Base-by-base conservation (phyloP, 2,113 vertebrate genomes). In the Xyliphius kryptos region DNA sequence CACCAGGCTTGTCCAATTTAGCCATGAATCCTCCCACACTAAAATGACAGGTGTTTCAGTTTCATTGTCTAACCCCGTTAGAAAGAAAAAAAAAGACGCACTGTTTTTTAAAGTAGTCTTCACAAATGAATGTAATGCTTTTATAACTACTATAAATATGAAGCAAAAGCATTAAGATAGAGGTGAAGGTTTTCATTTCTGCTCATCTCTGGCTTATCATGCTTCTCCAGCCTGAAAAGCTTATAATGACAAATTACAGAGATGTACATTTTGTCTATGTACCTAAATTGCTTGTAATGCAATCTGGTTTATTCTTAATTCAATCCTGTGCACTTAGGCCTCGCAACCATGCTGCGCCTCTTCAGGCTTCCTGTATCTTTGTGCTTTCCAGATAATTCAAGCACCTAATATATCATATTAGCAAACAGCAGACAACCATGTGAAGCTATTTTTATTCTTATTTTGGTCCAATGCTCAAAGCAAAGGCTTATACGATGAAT, bases 201-300 rank as follows among this genome's bases (percentile, higher is more conserved):
- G n/a, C n/a, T n/a, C n/a, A n/a, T n/a, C n/a, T n/a, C n/a, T n/a
- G n/a, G n/a, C n/a, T n/a, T n/a, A n/a, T n/a, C n/a, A n/a, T n/a
- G n/a, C n/a, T n/a, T n/a, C n/a, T n/a, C n/a, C n/a, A n/a, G n/a
- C n/a, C n/a, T n/a, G n/a, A n/a, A n/a, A 63, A 58, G 22, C 14
- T 38, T 47, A 47, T 58, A 56, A 67, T 36, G 54, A 67, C 41
- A 58, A 59, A 62, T 57, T 40, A 19, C 26, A 36, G 10, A 49
- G 37, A 57, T 8, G 58, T 53, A 48, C 63, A 52, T 71, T 67
- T 67, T 48, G 57, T 67, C 64, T 48, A 58, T 63, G 63, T 9
- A 41, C 16, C 54, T 54, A 48, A 67, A 63, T 67, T 53, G 69
- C 46, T 37, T 9, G 59, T 71, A 71, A 71, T 63, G 61, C 32